Conservation (phyloP, 2,113 vertebrate genomes). For the Nothobranchius furzeri region DNA sequence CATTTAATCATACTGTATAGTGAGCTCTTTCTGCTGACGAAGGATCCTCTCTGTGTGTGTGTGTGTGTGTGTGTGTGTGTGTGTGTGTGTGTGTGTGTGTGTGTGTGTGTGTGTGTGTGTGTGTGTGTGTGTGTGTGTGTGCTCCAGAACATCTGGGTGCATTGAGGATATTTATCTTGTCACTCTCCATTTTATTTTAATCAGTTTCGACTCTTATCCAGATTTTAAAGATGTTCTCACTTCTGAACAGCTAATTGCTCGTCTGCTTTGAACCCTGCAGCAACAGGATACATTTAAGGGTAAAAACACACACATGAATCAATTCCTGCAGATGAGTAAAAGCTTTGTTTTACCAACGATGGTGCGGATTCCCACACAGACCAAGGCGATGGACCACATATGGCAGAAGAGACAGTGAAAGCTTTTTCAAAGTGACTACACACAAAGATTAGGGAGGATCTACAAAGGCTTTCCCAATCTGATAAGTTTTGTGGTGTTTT, state of each 20-base stretch:
- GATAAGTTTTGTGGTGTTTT: slow-evolving; percentile 74
- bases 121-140: too few relatives aligned
- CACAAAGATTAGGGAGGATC: slow-evolving; percentile 62
- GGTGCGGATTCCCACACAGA: slow-evolving; percentile 18
- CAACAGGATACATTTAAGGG: slow-evolving; percentile 14
- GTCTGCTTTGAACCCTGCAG: slow-evolving; percentile 29
- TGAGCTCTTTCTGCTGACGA: slow-evolving; percentile 17
- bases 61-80: too few relatives aligned
- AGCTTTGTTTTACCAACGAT: not conserved
- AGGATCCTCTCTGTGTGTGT: too few relatives aligned
- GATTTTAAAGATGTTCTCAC: slow-evolving; percentile 34
- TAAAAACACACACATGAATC: slow-evolving; percentile 27
- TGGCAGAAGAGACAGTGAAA: slow-evolving; percentile 60
- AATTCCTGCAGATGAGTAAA: slow-evolving; percentile 39
- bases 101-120: too few relatives aligned
- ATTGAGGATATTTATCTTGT: slow-evolving; percentile 34
- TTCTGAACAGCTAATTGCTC: slow-evolving; percentile 34
- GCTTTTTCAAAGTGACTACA: slow-evolving; percentile 63
- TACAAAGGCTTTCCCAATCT: slow-evolving; percentile 72
- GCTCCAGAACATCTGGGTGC: slow-evolving; percentile 5
- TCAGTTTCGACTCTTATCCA: slow-evolving; percentile 30
- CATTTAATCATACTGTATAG: slow-evolving; percentile 33
- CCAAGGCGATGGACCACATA: slow-evolving; percentile 40
- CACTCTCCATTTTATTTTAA: slow-evolving; percentile 23
- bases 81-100: too few relatives aligned